Conservation (phyloP, 2,113 vertebrate species). For the Nerophis ophidion region DNA sequence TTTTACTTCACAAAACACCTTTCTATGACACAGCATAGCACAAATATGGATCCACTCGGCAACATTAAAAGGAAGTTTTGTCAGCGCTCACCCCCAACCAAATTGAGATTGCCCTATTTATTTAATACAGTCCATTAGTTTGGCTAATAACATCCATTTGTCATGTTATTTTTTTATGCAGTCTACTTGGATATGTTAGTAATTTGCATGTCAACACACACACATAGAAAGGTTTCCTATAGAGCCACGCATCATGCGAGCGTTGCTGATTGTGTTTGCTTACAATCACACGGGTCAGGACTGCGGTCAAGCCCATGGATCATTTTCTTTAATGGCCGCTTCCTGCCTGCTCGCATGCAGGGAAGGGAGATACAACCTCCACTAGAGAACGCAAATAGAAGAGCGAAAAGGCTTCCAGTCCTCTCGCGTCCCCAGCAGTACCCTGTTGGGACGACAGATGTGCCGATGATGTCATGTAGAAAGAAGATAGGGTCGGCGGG, state of each 20-base stretch:
- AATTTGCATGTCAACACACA: conserved; percentile 31
- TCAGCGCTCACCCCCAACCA: background rate
- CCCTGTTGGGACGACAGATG: conserved; percentile 76
- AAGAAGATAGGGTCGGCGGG: conserved; percentile 59
- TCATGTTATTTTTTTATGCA: conserved; percentile 8
- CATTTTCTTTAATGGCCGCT: conserved; percentile 64
- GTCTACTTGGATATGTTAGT: conserved; percentile 46
- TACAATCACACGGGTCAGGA: conserved; percentile 69
- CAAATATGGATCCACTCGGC: too few species aligned
- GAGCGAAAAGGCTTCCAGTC: conserved; percentile 41
- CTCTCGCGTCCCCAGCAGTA: conserved; percentile 64
- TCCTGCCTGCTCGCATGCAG: conserved; percentile 53
- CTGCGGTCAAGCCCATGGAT: conserved; percentile 55
- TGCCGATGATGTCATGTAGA: conserved; percentile 74
- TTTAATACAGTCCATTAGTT: background rate
- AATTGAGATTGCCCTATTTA: background rate
- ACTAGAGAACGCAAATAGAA: background rate
- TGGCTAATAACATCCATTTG: conserved; percentile 1
- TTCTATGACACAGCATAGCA: too few species aligned
- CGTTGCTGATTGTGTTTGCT: conserved; percentile 63
- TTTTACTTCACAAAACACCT: too few species aligned
- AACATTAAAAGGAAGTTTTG: too few species aligned
- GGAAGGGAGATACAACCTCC: conserved; percentile 15
- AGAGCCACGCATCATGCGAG: conserved; percentile 39
- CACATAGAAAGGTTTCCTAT: conserved; percentile 15